Base-by-base conservation (phyloP, 2,797 vertebrate genomes). In the Heteromormyrus szaboi region DNA sequence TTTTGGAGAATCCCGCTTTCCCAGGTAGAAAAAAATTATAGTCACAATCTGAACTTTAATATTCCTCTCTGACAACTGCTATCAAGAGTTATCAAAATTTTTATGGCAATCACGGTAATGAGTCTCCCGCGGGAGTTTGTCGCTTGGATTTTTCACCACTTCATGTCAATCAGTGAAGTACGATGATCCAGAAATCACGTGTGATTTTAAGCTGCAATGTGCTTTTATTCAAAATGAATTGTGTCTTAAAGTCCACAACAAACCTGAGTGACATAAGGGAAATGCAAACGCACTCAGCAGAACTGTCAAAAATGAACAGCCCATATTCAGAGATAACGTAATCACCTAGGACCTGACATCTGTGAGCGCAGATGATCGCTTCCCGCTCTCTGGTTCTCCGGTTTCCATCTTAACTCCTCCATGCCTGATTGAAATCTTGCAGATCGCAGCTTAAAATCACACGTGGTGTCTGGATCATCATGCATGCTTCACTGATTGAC, bases 401-500 rank as follows among this genome's bases (percentile, higher is more conserved):
- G 19, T 12, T 85, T 50, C 19, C n/a, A n/a, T 46, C 81, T 85
- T 85, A 4, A 51, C 48, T 85, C 17, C 46, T 83, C 17, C 37
- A 1, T 22, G 17, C 79, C 79, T 48, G 79, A 83, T 25, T 83
- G 79, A 83, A 44, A 48, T 44, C 41, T 48, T 48, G 81, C 81
- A 83, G 76, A 59, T 83, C 88, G 46, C 33, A 59, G 76, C 76
- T 88, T 19, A 48, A 54, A 88, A 56, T 79, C 76, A 29, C 65
- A 37, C 25, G n/a, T 14, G n/a, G 41, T 33, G 84, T 25, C 14
- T 22, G n/a, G 41, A 54, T 44, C 22, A 17, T 50, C 33, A 3
- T 85, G 29, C 33, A 3, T 85, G 29, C 8, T 29, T 33, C 54
- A 51, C 53, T 25, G 44, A 65, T 65, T 56, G 81, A 51, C 88